phyloP scores from a whole-genome alignment of 2,888 invertebrate genomes.

The Ennomos fuscantarius region DNA sequence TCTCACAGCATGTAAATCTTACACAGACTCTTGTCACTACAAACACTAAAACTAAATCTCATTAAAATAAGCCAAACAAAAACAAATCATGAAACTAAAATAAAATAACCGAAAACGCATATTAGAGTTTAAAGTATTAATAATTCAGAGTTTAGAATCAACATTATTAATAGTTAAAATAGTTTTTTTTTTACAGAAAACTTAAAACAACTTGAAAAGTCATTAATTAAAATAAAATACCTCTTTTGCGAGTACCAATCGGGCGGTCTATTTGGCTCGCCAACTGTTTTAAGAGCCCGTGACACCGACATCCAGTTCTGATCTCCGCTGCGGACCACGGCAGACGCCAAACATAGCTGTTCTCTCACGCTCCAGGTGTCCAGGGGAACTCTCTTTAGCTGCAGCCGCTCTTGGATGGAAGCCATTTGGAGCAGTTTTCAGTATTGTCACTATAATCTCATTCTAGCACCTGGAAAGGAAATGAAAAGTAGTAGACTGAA shows the following conservation, averaged over 20 bases:
- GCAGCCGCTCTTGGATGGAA: slow-evolving; percentile 76
- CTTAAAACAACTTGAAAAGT: background rate
- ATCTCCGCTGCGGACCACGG: slow-evolving; percentile 93
- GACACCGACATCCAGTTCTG: slow-evolving; percentile 97
- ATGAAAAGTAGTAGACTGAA: too few relatives aligned
- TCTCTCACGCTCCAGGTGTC: slow-evolving; percentile 95
- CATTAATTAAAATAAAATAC: slow-evolving; percentile 42
- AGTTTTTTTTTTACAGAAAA: too few relatives aligned
- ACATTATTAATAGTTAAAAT: too few relatives aligned
- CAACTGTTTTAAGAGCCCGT: slow-evolving; percentile 90
- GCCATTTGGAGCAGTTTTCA: slow-evolving; percentile 56
- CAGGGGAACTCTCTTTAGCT: slow-evolving; percentile 88
- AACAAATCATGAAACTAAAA: too few relatives aligned
- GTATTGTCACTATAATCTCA: too few relatives aligned
- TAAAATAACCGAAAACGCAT: too few relatives aligned
- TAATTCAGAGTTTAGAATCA: too few relatives aligned
- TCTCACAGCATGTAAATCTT: too few relatives aligned
- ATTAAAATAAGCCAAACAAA: background rate
- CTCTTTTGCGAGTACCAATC: slow-evolving; percentile 95
- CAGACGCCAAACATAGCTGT: slow-evolving; percentile 93
- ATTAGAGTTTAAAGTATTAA: too few relatives aligned
- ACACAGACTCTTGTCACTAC: too few relatives aligned
- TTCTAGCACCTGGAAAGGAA: too few relatives aligned
- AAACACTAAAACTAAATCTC: too few relatives aligned
- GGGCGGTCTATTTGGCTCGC: slow-evolving; percentile 89